A percentile compares a stretch with the other conserved stretches of the same genome.
Conservation (phyloP, 2,797 vertebrate genomes). For the Lepus townsendii region DNA sequence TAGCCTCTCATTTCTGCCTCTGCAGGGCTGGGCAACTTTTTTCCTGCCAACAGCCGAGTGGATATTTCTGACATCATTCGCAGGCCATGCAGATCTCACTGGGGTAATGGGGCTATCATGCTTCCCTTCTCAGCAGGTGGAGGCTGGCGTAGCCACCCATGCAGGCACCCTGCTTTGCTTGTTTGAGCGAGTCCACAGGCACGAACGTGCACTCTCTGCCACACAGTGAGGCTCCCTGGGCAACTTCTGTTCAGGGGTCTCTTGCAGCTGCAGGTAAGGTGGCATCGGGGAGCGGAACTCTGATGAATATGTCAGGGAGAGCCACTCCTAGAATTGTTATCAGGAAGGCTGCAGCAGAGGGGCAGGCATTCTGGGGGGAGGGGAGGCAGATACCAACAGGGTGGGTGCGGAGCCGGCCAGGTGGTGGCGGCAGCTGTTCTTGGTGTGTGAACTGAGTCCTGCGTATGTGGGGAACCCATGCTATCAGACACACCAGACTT, state of each 20-base stretch:
- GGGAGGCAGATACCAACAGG: background rate
- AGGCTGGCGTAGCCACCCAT: constrained; percentile 80
- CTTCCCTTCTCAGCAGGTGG: background rate
- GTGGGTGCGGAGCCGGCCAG: background rate
- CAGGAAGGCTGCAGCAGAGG: background rate
- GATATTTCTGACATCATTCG: too few relatives aligned
- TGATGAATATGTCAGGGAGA: background rate
- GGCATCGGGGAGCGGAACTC: background rate
- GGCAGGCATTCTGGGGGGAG: background rate
- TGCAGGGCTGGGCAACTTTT: too few relatives aligned
- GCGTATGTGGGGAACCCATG: background rate
- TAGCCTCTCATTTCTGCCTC: constrained; percentile 78
- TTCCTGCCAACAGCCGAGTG: too few relatives aligned
- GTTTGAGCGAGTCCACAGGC: constrained; percentile 80
- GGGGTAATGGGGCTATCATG: background rate
- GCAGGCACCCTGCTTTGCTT: constrained; percentile 76
- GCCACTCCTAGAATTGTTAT: background rate
- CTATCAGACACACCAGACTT: background rate
- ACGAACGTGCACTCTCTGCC: constrained; percentile 73
- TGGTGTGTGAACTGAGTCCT: fast-evolving
- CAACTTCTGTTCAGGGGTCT: background rate
- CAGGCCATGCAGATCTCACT: background rate
- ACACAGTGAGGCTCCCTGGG: constrained; percentile 71
- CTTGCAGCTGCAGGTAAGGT: background rate
- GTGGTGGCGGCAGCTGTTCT: too few relatives aligned